Conservation (phyloP, 2,113 vertebrate genomes). For the Oceanodroma tethys region DNA sequence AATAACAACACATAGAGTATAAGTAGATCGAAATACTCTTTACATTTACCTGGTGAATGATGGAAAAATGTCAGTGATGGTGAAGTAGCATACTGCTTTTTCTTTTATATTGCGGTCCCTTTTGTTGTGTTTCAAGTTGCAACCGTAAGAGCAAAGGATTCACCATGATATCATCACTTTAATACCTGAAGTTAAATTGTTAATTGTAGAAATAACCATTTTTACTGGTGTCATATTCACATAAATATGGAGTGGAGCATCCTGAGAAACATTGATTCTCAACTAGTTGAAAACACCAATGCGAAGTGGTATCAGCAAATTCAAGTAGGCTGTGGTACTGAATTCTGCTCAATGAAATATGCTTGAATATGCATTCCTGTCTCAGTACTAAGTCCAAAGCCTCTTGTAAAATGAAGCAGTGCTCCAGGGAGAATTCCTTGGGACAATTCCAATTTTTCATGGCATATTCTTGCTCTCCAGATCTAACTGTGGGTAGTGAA, state of each 20-base stretch:
- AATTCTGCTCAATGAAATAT: not conserved
- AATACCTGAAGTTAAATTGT: not conserved
- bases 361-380: not conserved
- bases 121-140: not conserved
- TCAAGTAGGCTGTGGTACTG: not conserved
- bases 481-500: not conserved
- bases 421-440: not conserved
- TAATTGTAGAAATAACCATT: not conserved
- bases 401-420: not conserved
- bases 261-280: not conserved
- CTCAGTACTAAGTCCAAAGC: not conserved
- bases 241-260: not conserved
- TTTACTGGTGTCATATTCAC: not conserved
- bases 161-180: not conserved
- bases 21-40: not conserved
- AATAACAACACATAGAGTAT: not conserved
- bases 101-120: not conserved
- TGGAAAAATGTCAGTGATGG: not conserved
- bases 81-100: not conserved
- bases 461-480: not conserved
- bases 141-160: not conserved
- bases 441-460: not conserved
- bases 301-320: not conserved
- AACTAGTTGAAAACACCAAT: not conserved
- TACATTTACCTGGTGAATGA: not conserved